Conservation (phyloP, 2,797 vertebrate species). For the Acanthiza pusilla region DNA sequence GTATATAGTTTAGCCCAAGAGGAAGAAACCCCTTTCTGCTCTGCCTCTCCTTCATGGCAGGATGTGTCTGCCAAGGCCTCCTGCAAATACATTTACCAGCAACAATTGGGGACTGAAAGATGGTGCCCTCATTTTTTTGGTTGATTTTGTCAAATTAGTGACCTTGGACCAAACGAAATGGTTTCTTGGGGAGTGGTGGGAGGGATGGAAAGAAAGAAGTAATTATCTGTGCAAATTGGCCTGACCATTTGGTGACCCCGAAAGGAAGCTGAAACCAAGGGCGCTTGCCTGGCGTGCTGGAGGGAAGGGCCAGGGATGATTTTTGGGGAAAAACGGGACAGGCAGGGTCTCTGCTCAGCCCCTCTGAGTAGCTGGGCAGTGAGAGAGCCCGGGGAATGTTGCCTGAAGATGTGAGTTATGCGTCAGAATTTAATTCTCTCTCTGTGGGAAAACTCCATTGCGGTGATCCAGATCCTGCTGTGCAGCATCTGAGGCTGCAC, state of each 20-base stretch:
- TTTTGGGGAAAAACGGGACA: accelerated
- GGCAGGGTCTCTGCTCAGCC: accelerated
- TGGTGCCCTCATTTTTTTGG: not conserved
- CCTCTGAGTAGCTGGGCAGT: accelerated
- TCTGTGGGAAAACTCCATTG: not conserved
- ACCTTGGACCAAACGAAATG: not conserved
- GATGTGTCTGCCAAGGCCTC: not conserved
- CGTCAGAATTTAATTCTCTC: not conserved
- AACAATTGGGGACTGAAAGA: not conserved
- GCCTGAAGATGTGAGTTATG: not conserved
- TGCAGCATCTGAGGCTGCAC: not conserved
- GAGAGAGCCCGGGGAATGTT: not conserved
- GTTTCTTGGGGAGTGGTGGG: not conserved
- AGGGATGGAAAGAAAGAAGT: not conserved
- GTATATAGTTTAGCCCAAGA: not conserved
- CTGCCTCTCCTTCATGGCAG: not conserved
- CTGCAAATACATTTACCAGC: not conserved
- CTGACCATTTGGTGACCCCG: not conserved
- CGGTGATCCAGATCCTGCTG: not conserved
- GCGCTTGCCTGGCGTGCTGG: not conserved
- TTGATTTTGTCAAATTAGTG: not conserved
- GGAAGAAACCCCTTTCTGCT: not conserved
- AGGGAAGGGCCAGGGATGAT: not conserved
- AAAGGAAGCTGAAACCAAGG: not conserved
- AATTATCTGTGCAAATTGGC: not conserved